Conservation (phyloP, 1,140 invertebrate species). For the Macrocentrus cingulum region DNA sequence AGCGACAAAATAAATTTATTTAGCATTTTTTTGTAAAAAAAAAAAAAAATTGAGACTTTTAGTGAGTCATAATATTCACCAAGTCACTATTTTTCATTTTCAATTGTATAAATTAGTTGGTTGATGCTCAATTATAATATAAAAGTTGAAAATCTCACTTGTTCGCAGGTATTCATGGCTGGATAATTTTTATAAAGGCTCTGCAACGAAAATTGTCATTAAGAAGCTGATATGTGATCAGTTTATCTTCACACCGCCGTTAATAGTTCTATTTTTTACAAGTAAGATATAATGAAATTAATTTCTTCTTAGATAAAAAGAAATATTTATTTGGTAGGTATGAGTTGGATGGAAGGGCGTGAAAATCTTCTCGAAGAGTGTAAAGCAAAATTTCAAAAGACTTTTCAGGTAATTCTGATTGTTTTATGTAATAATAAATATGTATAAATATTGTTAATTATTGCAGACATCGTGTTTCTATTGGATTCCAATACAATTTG, state of each 20-base stretch:
- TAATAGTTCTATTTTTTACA: constrained; percentile 71
- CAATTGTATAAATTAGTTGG: too few relatives aligned
- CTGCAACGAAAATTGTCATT: constrained; percentile 63
- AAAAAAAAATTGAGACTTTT: too few relatives aligned
- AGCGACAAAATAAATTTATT: too few relatives aligned
- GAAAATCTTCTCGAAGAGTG: constrained; percentile 70
- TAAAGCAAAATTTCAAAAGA: constrained; percentile 70
- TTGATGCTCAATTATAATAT: constrained; percentile 1
- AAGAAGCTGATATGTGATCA: constrained; percentile 78
- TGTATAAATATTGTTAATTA: constrained; percentile 14
- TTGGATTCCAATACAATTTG: constrained; percentile 75
- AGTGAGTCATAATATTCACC: too few relatives aligned
- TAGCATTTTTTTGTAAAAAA: too few relatives aligned
- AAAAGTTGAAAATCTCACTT: too few relatives aligned
- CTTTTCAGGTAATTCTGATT: constrained; percentile 62
- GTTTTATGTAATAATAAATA: background rate
- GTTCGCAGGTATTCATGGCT: constrained; percentile 74
- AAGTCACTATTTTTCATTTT: too few relatives aligned
- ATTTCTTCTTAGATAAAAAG: background rate
- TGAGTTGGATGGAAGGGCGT: constrained; percentile 72
- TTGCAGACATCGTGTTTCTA: constrained; percentile 69
- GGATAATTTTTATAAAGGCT: constrained; percentile 70
- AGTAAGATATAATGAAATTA: constrained; percentile 59
- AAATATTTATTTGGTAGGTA: constrained; percentile 56
- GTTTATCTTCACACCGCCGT: constrained; percentile 72